Conservation (phyloP, 2,888 invertebrate species). For the Cheilosia variabilis region DNA sequence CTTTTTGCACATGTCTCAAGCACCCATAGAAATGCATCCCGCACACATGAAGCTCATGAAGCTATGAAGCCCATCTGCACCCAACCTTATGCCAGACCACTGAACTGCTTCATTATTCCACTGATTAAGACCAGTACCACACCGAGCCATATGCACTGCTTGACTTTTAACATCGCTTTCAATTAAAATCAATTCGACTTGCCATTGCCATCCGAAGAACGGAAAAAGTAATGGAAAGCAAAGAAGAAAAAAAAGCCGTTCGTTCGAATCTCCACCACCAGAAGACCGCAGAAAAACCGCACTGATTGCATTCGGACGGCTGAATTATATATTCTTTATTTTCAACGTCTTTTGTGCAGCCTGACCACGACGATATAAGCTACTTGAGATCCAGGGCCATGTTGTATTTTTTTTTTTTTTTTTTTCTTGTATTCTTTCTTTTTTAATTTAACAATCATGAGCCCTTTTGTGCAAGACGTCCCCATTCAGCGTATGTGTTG, state of each 20-base stretch:
- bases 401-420: not conserved
- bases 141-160: constrained; percentile 32
- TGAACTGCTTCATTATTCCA: constrained; percentile 55
- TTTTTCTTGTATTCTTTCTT: not conserved
- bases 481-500: not conserved
- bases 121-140: constrained; percentile 60
- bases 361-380: constrained; percentile 20
- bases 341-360: constrained; percentile 13
- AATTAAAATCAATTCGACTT: constrained; percentile 70
- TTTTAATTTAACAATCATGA: constrained; percentile 41
- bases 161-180: constrained; percentile 72
- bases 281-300: constrained; percentile 7
- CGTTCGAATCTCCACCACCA: constrained; percentile 1
- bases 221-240: not conserved
- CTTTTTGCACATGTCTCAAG: constrained; percentile 15
- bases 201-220: constrained; percentile 33
- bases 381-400: constrained; percentile 35
- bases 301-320: constrained; percentile 33
- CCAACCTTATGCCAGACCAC: constrained; percentile 15
- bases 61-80: not conserved
- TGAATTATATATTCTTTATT: constrained; percentile 31
- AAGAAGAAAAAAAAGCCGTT: constrained; percentile 4
- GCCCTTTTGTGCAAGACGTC: constrained; percentile 48
- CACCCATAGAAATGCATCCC: constrained; percentile 50
- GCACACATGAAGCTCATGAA: not conserved